Evolutionary conservation across 2,888 invertebrate species (phyloP), one percentile per base, ranked within the genome.

Genomic region (Stenodera caucasica): DNA sequence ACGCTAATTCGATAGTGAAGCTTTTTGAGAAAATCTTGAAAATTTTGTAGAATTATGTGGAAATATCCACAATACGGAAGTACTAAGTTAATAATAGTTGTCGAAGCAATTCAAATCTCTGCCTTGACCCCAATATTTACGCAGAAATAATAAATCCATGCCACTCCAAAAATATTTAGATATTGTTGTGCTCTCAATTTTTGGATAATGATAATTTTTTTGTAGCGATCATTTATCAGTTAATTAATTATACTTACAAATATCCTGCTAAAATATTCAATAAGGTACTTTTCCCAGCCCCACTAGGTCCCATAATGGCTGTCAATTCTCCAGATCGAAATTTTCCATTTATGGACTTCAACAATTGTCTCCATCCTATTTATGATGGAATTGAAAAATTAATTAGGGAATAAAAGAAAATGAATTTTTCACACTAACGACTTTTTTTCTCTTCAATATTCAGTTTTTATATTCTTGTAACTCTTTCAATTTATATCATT

Each of bases 271-370:
- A 80, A 63, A 91, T 89, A 77, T 91, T 91, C 78, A 91, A 85
- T 0, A 91, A 81, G 0, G 90, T 86, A 11, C 88, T 88, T 77
- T 91, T 91, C 26, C 90, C 88, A 9, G 88, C 90, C 5, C 91
- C 92, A 1, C 90, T 90, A 2, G 91, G 90, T 1, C 92, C 92
- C 80, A 92, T 86, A 63, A 91, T 89, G 60, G 90, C 91, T 0
- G 87, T 85, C 68, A 88, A 76, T 71, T 87, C 85, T 2, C 88
- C 88, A 0, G 87, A 84, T 29, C 82, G 81, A 70, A 88, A 87
- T 60, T 82, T 83, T 1, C 88, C 88, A 2, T 84, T 86, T n/a
- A 88, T 78, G 50, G 73, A 72, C 57, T 84, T 84, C 5, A 88
- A 80, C 52, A 88, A 82, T 49, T 78, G 80, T 12, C 80, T 79